Evolutionary conservation across 2,113 vertebrate genomes (phyloP), one percentile per base, ranked within the genome.

Genomic region (Cyrtonyx montezumae): DNA sequence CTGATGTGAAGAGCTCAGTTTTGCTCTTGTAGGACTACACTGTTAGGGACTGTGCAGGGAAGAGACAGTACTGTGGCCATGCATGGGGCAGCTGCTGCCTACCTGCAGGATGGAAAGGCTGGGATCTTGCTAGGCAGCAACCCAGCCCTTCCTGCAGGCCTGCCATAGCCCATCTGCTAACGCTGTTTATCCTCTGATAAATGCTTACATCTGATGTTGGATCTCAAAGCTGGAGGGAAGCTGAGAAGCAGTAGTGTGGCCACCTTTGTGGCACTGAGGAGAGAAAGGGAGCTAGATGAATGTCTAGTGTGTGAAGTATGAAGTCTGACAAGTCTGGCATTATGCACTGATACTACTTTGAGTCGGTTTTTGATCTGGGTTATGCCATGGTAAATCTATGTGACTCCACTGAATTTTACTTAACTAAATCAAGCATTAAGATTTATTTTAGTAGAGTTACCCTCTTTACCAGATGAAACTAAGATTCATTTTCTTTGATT

Each of bases 181-280:
- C 58, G 37, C 26, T 13, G 21, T 65, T 75, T 65, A 26, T 55
- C 15, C 5, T 48, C 66, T 43, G 22, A 28, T 74, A 13, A 90
- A 74, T 73, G 67, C 25, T 8, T 11, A 8, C 30, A 45, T 63
- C 94, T 76, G 58, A 40, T 78, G 53, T 8, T 88, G 78, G 53
- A 58, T 92, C 22, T 37, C 1, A 2, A 81, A 46, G 75, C 66
- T 82, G 58, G n/a, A 79, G 40, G 40, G 78, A 79, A 87, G 90
- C 58, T 95, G 75, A 79, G 40, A n/a, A 76, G 58, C 48, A 69
- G 75, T 62, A 91, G 77, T 93, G 78, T 89, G 84, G 91, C 92
- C 3, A 0, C 66, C 58, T 61, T 66, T 78, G 69, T 40, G 53
- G 65, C 70, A 45, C 48, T 8, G 76, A 81, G 45, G 84, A 73